Evolutionary conservation across 2,888 invertebrate species (phyloP).

Genomic region (Hydropsyche betteni): DNA sequence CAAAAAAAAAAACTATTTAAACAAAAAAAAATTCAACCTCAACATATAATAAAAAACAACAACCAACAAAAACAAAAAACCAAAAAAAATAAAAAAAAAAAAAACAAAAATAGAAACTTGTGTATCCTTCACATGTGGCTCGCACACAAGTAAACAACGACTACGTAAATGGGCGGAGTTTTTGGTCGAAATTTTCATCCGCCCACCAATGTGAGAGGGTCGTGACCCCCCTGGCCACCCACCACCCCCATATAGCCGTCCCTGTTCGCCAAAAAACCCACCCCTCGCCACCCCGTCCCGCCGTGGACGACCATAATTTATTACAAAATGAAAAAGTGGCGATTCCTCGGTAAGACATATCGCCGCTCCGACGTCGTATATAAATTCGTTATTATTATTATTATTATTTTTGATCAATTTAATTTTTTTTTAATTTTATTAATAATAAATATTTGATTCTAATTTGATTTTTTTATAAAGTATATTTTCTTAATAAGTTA

Average conservation of each 20-base stretch:
- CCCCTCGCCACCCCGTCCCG: conserved; percentile 31
- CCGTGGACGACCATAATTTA: conserved; percentile 19
- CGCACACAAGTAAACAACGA: conserved; percentile 39
- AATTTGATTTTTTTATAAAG: no score
- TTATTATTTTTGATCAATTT: neutral
- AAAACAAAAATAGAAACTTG: conserved; percentile 42
- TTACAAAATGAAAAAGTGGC: conserved; percentile 32
- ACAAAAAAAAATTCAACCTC: no score
- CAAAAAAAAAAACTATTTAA: no score
- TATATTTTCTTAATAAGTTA: no score
- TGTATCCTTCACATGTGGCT: conserved; percentile 10
- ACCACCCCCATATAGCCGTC: neutral
- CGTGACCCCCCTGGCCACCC: conserved; percentile 22
- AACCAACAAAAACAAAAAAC: neutral
- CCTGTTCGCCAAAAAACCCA: neutral
- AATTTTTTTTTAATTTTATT: neutral
- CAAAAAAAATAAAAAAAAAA: conserved; percentile 6
- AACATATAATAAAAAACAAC: neutral
- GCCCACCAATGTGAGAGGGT: conserved; percentile 51
- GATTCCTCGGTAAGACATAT: conserved; percentile 31
- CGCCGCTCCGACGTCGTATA: neutral
- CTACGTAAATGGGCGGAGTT: conserved; percentile 51
- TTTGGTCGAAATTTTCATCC: conserved; percentile 51
- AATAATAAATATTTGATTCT: no score
- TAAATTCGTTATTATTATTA: no score